Base-by-base conservation (phyloP, 2,888 invertebrate species). In the Iphiclides podalirius region DNA sequence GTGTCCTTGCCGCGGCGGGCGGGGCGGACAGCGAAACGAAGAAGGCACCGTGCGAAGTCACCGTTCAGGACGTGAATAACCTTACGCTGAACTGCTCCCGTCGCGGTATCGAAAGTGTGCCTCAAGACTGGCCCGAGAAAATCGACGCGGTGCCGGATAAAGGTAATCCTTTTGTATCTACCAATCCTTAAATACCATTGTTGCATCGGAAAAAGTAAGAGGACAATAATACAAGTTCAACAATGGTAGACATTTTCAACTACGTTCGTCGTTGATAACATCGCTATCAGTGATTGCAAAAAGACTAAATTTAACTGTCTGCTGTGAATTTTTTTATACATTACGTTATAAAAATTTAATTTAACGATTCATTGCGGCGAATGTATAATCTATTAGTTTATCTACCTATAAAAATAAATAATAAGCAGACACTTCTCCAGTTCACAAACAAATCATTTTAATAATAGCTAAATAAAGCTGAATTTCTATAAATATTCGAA, bases 11-110 rank as follows among this genome's bases (percentile, higher is more conserved):
- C 68, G 67, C 67, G 59, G 59, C 67, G 67, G 64, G 70, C 65
- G 63, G 57, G 59, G 75, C 72, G 55, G 65, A 68, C 60, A 66
- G 57, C 55, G 67, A 59, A 42, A 64, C 57, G 41, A 67, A 63
- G 53, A 69, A 61, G 45, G 64, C 64, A 42, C 67, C 73, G 40
- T 88, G 88, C 70, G 82, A 79, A 59, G 63, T 83, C 55, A 63
- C 63, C 51, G 57, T 75, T 49, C 72, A 78, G 67, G 83, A 83
- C 59, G 59, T 69, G 51, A 75, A 72, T 59, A 73, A 74, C 61
- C 64, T 82, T 38, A 82, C 75, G 17, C 62, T 87, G 42, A 87
- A 88, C 64, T 88, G 88, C 62, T 86, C 88, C 44, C 71, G 82
- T 20, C 75, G 86, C 12, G 66, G 70, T 56, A 70, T 85, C 52